phyloP scores from a whole-genome alignment of 2,888 invertebrate species.

The Leptinotarsa tumamoca region DNA sequence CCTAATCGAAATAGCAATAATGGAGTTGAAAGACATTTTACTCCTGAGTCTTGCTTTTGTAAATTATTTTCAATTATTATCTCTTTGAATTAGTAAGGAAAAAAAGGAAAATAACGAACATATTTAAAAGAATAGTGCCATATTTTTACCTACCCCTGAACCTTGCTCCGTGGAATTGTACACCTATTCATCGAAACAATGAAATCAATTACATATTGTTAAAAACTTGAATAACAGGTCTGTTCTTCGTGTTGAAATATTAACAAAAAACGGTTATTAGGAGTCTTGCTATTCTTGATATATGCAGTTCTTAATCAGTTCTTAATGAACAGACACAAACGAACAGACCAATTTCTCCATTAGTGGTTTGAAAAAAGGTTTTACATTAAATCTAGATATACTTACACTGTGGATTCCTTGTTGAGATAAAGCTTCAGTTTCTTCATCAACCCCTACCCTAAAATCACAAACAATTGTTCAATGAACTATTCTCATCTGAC shows the following conservation, averaged over 20 bases:
- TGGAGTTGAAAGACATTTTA: no score
- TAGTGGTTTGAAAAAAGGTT: background rate
- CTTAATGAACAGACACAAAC: background rate
- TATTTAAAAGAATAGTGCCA: conserved; percentile 21
- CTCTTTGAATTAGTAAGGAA: background rate
- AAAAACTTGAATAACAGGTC: background rate
- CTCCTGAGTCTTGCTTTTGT: no score
- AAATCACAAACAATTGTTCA: conserved; percentile 55
- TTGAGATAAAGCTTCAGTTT: conserved; percentile 87
- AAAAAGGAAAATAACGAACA: conserved; percentile 11
- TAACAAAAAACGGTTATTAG: background rate
- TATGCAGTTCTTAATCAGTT: background rate
- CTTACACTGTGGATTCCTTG: conserved; percentile 87
- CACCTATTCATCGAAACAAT: conserved; percentile 65
- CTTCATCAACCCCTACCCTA: conserved; percentile 91
- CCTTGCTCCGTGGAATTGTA: conserved; percentile 77
- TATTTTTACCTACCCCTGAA: conserved; percentile 69
- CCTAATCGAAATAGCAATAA: no score
- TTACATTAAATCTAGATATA: conserved; percentile 57
- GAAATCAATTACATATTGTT: conserved; percentile 29
- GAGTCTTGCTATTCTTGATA: no score
- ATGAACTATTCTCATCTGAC: background rate
- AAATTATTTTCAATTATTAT: no score
- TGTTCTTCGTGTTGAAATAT: background rate
- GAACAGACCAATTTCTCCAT: conserved; percentile 7